Evolutionary conservation across 2,113 vertebrate species (phyloP), one percentile per base, ranked within the genome.

Genomic region (Barbus barbus): DNA sequence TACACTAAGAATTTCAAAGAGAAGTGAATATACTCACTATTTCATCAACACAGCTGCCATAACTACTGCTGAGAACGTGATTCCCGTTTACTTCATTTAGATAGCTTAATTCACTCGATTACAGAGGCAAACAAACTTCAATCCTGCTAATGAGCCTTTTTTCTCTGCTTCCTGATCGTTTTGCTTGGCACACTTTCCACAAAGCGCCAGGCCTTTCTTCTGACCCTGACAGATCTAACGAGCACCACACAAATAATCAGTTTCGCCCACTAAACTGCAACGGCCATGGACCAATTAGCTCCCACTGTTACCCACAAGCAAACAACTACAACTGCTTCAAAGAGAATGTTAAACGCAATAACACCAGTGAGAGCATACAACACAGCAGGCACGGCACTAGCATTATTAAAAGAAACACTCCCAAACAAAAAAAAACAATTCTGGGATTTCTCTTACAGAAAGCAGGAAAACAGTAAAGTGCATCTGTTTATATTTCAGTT

Each of bases 261-360:
- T 71, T 87, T 87, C 38, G 9, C 41, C 77, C 18, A 13, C 41
- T 84, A 88, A 77, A 88, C 87, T 85, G 83, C 72, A n/a, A 11
- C 20, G 36, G 87, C 83, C 88, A 86, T 84, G 83, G 26, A 72
- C 60, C 31, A 63, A 81, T 91, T 86, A 89, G 83, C 76, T 88
- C 81, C n/a, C 73, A 85, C 74, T 86, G 65, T 13, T 80, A 82
- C 76, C 81, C 51, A 73, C 74, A 78, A 60, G 63, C 63, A 65
- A 53, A 24, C 33, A 76, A 81, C 48, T 56, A 9, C 36, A 71
- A 46, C 51, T 2, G 5, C 86, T 87, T 85, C 22, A 79, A 90
- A 89, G 63, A 83, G 81, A 86, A 83, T 77, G n/a, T n/a, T 69
- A 78, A 88, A 87, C 67, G 78, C 60, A 41, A 72, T 1, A 72